A percentile compares a stretch with the other conserved stretches of the same genome.
Evolutionary conservation across 2,888 invertebrate species (phyloP).

Genomic region (Euplagia quadripunctaria): DNA sequence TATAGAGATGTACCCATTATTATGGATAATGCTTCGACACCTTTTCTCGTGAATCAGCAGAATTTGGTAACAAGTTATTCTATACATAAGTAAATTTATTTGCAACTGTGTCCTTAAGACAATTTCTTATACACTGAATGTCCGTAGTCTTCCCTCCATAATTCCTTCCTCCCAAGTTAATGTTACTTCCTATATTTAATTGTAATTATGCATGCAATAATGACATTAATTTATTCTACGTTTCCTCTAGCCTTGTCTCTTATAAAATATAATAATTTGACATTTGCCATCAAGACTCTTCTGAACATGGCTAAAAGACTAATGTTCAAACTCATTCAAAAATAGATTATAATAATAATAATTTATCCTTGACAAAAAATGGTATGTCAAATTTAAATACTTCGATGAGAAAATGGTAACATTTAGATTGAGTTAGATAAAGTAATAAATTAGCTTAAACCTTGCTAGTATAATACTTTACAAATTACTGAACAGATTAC

Average conservation of each 20-base stretch:
- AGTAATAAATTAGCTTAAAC: too few relatives aligned
- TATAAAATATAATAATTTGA: not conserved
- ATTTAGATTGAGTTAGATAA: not conserved
- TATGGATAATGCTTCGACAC: not conserved
- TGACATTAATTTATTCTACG: not conserved
- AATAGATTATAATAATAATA: not conserved
- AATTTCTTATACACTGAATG: not conserved
- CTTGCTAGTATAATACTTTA: too few relatives aligned
- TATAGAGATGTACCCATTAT: too few relatives aligned
- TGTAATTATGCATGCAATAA: not conserved
- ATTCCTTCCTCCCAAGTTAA: not conserved
- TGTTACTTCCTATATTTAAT: not conserved
- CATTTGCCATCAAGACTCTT: not conserved
- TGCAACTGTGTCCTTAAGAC: not conserved
- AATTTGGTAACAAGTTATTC: too few relatives aligned
- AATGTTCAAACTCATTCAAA: not conserved
- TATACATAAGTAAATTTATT: too few relatives aligned
- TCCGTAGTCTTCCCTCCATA: not conserved
- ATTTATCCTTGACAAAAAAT: not conserved
- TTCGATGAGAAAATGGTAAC: constrained; percentile 4
- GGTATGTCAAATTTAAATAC: not conserved
- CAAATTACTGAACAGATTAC: not conserved
- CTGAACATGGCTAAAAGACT: not conserved
- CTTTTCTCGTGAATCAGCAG: not conserved
- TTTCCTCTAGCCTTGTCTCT: constrained; percentile 5